Percentiles rank a stretch among this genome's conserved stretches.
Evolutionary conservation across 1,140 invertebrate genomes (phyloP).

Genomic region (Dicyema japonicum): DNA sequence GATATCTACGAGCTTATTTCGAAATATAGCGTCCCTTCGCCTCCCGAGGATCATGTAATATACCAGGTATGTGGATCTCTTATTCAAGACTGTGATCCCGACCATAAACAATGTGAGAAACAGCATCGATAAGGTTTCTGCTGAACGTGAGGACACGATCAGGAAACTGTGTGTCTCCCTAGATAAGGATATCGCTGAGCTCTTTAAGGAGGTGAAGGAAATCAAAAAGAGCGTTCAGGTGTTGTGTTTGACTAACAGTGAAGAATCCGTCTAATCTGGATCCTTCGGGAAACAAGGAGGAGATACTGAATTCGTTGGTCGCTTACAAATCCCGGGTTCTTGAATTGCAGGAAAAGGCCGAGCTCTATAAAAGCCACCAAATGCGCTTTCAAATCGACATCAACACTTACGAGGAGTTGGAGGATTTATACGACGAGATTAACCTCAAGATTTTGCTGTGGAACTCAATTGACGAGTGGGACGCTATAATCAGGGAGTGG

Average conservation of each 20-base stretch:
- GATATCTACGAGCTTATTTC: slow-evolving; percentile 37
- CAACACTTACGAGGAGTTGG: slow-evolving; percentile 38
- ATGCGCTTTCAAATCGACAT: slow-evolving; percentile 40
- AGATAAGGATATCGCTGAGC: slow-evolving; percentile 18
- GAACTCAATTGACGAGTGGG: slow-evolving; percentile 37
- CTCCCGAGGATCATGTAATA: slow-evolving; percentile 27
- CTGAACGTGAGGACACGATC: slow-evolving; percentile 18
- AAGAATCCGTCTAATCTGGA: slow-evolving; percentile 38
- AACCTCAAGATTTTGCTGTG: slow-evolving; percentile 39
- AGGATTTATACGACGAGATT: slow-evolving; percentile 37
- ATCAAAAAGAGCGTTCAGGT: slow-evolving; percentile 18
- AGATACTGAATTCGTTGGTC: slow-evolving; percentile 21
- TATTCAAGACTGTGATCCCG: slow-evolving; percentile 11
- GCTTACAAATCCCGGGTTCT: too few species aligned
- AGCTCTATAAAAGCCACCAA: too few species aligned
- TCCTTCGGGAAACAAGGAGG: slow-evolving; percentile 29
- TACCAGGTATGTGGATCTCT: slow-evolving; percentile 22
- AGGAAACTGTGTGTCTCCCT: slow-evolving; percentile 16
- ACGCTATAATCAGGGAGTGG: slow-evolving; percentile 26
- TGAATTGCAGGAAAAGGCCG: too few species aligned
- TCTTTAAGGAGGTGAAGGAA: slow-evolving; percentile 17
- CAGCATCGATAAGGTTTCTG: slow-evolving; percentile 18
- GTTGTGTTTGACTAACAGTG: slow-evolving; percentile 19
- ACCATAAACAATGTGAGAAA: slow-evolving; percentile 17
- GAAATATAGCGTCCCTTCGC: slow-evolving; percentile 29